A percentile compares a stretch with the other conserved stretches of the same genome.
These are phyloP conservation scores for Fulica atra DNA, from an alignment of 2,113 vertebrate species.

Conservation along the genomic window DNA sequence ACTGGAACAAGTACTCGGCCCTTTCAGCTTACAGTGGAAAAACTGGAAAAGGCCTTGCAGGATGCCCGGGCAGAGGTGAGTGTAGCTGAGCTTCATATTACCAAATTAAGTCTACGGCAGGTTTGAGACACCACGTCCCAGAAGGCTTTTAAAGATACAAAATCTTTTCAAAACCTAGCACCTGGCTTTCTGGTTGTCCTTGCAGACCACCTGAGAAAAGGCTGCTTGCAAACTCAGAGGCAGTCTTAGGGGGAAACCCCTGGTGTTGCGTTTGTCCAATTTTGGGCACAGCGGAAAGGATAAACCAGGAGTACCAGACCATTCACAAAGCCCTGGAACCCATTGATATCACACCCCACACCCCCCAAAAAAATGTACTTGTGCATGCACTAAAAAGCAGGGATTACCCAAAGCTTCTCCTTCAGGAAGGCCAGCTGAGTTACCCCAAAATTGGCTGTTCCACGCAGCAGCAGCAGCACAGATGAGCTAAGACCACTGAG, in stretches of 20 bases:
- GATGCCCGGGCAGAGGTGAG: slow-evolving; percentile 80
- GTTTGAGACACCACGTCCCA: neutral
- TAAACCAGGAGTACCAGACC: neutral
- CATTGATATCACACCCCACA: neutral
- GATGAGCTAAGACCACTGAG: neutral
- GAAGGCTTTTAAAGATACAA: neutral
- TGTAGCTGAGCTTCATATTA: neutral
- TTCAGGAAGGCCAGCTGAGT: neutral
- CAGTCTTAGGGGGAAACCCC: neutral
- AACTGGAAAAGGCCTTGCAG: slow-evolving; percentile 85
- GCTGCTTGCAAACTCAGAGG: neutral
- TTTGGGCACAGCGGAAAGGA: neutral
- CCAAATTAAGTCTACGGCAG: neutral
- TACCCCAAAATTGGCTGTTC: neutral
- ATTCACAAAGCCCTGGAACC: neutral
- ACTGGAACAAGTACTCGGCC: slow-evolving; percentile 78
- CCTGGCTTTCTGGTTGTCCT: neutral
- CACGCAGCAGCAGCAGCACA: neutral
- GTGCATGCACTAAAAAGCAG: neutral
- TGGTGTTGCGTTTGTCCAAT: neutral
- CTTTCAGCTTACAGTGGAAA: slow-evolving; percentile 91
- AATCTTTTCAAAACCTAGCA: neutral
- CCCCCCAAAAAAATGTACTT: neutral
- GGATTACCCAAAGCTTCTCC: neutral
- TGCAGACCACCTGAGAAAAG: neutral